Conservation (phyloP, 1,140 invertebrate species). For the Limonius californicus region DNA sequence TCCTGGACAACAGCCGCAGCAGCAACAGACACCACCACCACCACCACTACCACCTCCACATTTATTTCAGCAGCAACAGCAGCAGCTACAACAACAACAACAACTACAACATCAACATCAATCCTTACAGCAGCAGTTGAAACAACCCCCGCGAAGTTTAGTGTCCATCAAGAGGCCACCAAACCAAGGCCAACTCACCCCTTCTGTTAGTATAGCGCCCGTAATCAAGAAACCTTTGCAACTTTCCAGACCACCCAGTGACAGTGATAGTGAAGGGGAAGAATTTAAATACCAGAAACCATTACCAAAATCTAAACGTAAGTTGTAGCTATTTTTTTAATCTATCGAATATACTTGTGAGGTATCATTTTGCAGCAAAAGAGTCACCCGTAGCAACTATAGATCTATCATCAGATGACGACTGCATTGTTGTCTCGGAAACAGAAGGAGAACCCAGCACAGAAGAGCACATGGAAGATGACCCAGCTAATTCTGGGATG, state of each 20-base stretch:
- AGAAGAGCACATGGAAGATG: constrained; percentile 56
- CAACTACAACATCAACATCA: neutral
- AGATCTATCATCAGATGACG: constrained; percentile 67
- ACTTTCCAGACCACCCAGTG: constrained; percentile 17
- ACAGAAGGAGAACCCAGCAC: constrained; percentile 55
- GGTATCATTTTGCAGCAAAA: constrained; percentile 33
- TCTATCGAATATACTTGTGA: neutral
- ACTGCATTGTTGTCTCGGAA: constrained; percentile 77
- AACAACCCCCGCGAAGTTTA: constrained; percentile 24
- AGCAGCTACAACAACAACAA: neutral
- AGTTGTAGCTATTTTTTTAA: constrained; percentile 4
- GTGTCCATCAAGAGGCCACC: constrained; percentile 26
- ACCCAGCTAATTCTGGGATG: constrained; percentile 62
- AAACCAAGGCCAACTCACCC: constrained; percentile 45
- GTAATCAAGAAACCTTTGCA: constrained; percentile 43
- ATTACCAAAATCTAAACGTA: constrained; percentile 26
- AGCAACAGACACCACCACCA: constrained; percentile 20
- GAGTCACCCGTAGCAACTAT: constrained; percentile 54
- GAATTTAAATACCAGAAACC: constrained; percentile 14
- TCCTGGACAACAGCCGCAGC: neutral
- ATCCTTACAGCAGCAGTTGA: neutral
- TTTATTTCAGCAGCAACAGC: constrained; percentile 24
- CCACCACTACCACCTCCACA: neutral
- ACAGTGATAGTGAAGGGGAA: constrained; percentile 37
- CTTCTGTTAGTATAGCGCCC: constrained; percentile 54